Base-by-base conservation (phyloP, 1,140 invertebrate genomes). In the Habropoda laboriosa region DNA sequence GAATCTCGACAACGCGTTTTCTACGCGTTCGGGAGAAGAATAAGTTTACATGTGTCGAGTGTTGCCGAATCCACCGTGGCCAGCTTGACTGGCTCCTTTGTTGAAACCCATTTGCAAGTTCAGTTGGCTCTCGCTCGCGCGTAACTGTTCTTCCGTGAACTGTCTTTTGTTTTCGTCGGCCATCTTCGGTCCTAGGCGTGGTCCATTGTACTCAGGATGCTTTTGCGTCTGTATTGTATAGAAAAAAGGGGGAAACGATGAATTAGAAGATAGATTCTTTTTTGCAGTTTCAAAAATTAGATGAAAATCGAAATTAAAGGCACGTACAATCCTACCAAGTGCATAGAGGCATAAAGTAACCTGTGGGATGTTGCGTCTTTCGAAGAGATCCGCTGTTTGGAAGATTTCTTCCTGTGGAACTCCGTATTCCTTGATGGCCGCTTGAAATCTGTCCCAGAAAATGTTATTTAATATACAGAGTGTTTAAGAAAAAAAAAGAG, bases 361-460 rank as follows among this genome's bases (percentile, higher is more conserved):
- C 95, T 99, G 98, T 71, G 97, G 95, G 92, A 99, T 98, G 94
- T 99, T 99, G 87, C 98, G 95, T 90, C 96, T 96, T 92, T 99
- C 98, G 91, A 98, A 99, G 8, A 99, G 94, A 94, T 99, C 99
- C 45, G 99, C 98, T 0, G 98, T 99, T 93, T 99, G 98, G 95
- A 99, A 99, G 86, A 99, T 98, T 94, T 99, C 98, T 91, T 98
- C 97, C 88, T 99, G 97, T 47, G 97, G 98, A 16, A 99, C 97
- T 30, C 98, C 99, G 90, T 99, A 99, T 79, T 97, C 96, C 93
- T 98, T 98, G 53, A 97, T 95, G 0, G 97, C 98, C 24, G 97
- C 97, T 94, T 99, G 98, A 94, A 99, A 99, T 93, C 96, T 96
- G 86, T 75, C 91, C 90, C 16, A 18, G 73, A 42, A 75, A 47